Evolutionary conservation across 2,888 invertebrate species (phyloP).

Genomic region (Steinernema hermaphroditum): DNA sequence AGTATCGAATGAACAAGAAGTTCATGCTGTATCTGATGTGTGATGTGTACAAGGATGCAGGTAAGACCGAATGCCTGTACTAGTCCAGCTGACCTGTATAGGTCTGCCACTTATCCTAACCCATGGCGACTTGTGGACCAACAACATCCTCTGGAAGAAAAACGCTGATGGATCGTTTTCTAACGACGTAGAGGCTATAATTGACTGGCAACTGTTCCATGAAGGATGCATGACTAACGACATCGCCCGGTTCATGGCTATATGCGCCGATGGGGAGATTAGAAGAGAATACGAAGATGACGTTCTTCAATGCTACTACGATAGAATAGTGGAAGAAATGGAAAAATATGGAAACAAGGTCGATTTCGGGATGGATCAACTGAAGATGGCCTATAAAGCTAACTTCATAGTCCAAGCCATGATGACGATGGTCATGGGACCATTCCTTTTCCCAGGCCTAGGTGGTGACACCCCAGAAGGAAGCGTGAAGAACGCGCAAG

Average conservation of each 20-base stretch:
- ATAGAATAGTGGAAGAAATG: neutral
- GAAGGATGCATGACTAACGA: neutral
- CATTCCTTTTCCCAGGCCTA: neutral
- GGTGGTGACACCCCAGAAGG: neutral
- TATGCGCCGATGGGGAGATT: neutral
- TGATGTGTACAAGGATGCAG: neutral
- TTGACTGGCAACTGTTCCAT: constrained; percentile 19
- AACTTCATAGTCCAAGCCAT: neutral
- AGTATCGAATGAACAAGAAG: neutral
- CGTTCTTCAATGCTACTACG: neutral
- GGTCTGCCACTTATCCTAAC: neutral
- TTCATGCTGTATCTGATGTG: neutral
- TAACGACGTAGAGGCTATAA: constrained; percentile 22
- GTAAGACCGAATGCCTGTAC: neutral
- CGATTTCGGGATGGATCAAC: neutral
- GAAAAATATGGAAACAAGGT: neutral
- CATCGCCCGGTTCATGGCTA: neutral
- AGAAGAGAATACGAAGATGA: neutral
- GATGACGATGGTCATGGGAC: neutral
- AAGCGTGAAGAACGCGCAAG: neutral
- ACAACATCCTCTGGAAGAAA: constrained; percentile 17
- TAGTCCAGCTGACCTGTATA: neutral
- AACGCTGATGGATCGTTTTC: constrained; percentile 12
- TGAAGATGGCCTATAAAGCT: neutral
- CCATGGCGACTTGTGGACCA: constrained; percentile 25